Evolutionary conservation across 2,888 invertebrate species (phyloP).

Genomic region (Drosophila setosimentum): DNA sequence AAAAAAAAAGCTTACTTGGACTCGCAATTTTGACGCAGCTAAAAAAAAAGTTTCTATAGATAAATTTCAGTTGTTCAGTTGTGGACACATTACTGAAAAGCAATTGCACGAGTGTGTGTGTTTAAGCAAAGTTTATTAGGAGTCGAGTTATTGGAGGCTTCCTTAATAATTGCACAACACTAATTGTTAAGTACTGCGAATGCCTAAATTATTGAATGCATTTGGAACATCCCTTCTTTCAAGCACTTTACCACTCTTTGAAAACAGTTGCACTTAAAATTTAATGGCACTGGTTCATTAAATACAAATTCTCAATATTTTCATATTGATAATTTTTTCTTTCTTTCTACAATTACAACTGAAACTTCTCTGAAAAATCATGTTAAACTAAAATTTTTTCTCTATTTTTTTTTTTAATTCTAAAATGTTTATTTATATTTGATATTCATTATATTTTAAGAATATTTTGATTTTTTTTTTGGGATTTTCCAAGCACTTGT

Average conservation of each 20-base stretch:
- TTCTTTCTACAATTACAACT: neutral
- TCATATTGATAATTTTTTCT: neutral
- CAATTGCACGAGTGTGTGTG: constrained; percentile 1
- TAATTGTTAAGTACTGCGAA: neutral
- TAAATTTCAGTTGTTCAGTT: constrained; percentile 49
- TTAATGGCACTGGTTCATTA: neutral
- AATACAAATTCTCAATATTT: neutral
- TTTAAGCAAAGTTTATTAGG: neutral
- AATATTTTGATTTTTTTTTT: neutral
- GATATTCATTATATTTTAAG: neutral
- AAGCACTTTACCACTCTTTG: neutral
- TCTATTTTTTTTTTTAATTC: neutral
- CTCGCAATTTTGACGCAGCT: neutral
- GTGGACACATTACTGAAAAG: constrained; percentile 15
- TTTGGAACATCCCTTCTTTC: neutral
- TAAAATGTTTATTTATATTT: neutral
- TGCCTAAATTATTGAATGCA: neutral
- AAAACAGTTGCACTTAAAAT: neutral
- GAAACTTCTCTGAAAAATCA: neutral
- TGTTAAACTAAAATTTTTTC: neutral
- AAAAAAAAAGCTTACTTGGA: neutral
- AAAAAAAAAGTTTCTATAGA: constrained; percentile 36
- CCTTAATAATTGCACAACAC: neutral
- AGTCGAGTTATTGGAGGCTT: neutral
- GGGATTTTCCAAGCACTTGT: neutral